Base-by-base conservation (phyloP, 2,888 invertebrate species). In the Sinelater perroti region DNA sequence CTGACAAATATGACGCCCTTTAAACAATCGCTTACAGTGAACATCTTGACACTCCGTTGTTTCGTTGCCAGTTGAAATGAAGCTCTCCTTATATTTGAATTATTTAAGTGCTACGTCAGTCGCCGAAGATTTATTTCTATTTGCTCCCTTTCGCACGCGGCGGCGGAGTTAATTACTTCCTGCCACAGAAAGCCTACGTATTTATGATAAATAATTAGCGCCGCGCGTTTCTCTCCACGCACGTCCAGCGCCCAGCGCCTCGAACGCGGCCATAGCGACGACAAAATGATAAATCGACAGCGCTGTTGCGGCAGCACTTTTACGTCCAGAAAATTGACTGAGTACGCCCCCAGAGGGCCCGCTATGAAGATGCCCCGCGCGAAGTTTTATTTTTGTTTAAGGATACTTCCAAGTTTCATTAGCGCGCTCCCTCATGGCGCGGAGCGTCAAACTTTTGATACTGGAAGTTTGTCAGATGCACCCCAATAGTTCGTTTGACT, bases 21-120 rank as follows among this genome's bases (percentile, higher is more conserved):
- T 54, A 54, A 54, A 54, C 54, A 54, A 54, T 47, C 54, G 47
- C 47, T 54, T 54, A 47, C 46, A 54, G 46, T 38, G 40, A 54
- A 47, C 54, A 47, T 54, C 54, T 54, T 54, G 54, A 54, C 54
- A 38, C 33, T 24, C 31, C 47, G 40, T 36, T 54, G 54, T 54
- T 54, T 54, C 54, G 38, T 33, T 54, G 36, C 54, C 38, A 40
- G 38, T 47, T 54, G 38, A 47, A 47, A 54, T 47, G 47, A 47
- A 47, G 54, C 38, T 11, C 54, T 54, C 47, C 40, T 47, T 38
- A 54, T 38, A 47, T 38, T 54, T 38, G 38, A 54, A 54, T 47
- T 54, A 38, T 54, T 54, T 35, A 44, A 52, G 44, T 40, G 54
- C 47, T 54, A 47, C 40, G 54, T 47, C 54, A 54, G 54, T 54